Conservation (phyloP, 2,888 invertebrate species). For the Clitarchus hookeri region DNA sequence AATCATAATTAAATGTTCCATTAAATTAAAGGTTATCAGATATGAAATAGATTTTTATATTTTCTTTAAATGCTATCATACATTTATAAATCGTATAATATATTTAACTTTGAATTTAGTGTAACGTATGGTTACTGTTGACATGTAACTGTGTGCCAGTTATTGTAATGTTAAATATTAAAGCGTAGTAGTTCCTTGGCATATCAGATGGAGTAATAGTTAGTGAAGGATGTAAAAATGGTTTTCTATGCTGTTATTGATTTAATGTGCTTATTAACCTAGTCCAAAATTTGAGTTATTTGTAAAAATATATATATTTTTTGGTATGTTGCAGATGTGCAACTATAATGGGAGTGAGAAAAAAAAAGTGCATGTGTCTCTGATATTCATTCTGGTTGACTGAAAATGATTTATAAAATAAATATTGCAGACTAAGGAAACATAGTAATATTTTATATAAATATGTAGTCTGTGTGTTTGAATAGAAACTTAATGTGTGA, state of each 20-base stretch:
- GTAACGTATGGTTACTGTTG: background rate
- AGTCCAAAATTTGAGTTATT: background rate
- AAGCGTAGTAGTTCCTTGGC: background rate
- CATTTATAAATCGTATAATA: background rate
- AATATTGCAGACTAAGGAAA: background rate
- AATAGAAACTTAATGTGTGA: background rate
- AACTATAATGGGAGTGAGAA: background rate
- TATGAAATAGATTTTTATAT: too few species aligned
- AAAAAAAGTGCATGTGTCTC: background rate
- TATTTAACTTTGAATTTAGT: background rate
- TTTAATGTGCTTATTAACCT: background rate
- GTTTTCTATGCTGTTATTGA: background rate
- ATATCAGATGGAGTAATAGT: background rate
- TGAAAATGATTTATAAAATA: background rate
- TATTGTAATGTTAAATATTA: background rate
- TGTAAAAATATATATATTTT: background rate
- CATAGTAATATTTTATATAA: slow-evolving; percentile 8
- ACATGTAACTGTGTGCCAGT: background rate
- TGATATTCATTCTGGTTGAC: background rate
- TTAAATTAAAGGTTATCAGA: too few species aligned
- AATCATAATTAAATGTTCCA: too few species aligned
- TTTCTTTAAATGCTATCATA: background rate
- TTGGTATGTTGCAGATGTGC: background rate
- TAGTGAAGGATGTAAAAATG: background rate
- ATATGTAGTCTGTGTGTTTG: background rate